Evolutionary conservation across 2,888 invertebrate species (phyloP), one percentile per base, ranked within the genome.

Genomic region (Hetaerina titia): DNA sequence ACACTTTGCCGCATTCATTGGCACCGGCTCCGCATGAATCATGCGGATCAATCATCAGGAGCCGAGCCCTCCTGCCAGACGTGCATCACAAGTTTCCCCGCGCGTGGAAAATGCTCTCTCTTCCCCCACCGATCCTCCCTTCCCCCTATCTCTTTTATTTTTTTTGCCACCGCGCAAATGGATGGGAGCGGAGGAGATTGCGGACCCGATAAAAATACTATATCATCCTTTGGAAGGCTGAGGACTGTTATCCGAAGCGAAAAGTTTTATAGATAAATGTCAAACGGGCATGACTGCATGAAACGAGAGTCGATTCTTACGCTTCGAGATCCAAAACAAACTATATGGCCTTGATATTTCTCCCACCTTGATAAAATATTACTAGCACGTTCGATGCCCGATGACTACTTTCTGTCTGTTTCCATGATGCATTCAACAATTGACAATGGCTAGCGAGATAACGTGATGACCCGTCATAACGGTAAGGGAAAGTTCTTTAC

Each of bases 41-140:
- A 31, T 31, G 13, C 81, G 81, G 81, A 81, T 81, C 81, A 81
- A 81, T 81, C 81, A 31, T 81, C 81, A n/a, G 45, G 69, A 69
- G 19, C 69, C 19, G 19, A 22, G 19, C 8, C 19, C 7, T 45
- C 45, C 45, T 45, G 45, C 45, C 45, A 45, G 19, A 13, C 11
- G 31, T 11, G 25, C 31, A 81, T 81, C 31, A 31, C 19, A n/a
- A 81, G 81, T 81, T 81, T 81, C 81, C 81, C 81, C 81, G 31
- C 81, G 31, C 81, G 31, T 31, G 81, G 81, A 74, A 81, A 81
- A 31, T 31, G 81, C 81, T 22, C 31, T 31, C 11, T 15, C 31
- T 31, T 81, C 22, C 81, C 74, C 25, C 69, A 8, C 19, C n/a
- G n/a, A 69, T 25, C 13, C 81, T 81, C 5, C 31, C 15, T 81